Conservation (phyloP, 2,113 vertebrate genomes). For the Dendropsophus ebraccatus region DNA sequence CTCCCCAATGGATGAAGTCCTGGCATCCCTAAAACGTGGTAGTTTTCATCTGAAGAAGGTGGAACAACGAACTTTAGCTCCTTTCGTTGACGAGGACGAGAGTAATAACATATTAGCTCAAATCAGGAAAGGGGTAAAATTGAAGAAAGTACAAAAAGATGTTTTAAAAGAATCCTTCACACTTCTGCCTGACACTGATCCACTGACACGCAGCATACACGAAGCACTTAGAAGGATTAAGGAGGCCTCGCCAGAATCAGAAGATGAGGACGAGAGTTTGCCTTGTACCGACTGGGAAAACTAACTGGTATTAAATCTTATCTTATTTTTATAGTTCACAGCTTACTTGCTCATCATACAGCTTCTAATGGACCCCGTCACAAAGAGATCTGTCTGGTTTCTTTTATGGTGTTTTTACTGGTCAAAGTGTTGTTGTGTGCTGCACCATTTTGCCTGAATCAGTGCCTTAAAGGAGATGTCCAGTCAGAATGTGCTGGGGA, state of each 20-base stretch:
- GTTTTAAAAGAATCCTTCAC: conserved; percentile 81
- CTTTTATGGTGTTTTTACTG: too few relatives aligned
- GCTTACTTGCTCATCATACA: too few relatives aligned
- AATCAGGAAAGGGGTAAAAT: conserved; percentile 93
- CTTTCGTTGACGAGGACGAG: conserved; percentile 92
- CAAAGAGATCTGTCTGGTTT: too few relatives aligned
- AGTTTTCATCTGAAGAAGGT: conserved; percentile 96
- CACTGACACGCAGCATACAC: conserved; percentile 95
- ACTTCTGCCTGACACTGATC: conserved; percentile 84
- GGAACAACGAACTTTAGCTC: conserved; percentile 89
- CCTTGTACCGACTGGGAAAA: conserved; percentile 95
- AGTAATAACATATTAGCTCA: conserved; percentile 97
- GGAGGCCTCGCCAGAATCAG: conserved; percentile 95
- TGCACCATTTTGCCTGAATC: too few relatives aligned
- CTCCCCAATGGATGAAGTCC: conserved; percentile 97
- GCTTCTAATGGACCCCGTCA: too few relatives aligned
- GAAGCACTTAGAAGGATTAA: conserved; percentile 95
- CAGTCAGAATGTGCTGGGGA: too few relatives aligned
- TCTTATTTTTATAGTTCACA: not conserved
- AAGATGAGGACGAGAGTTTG: conserved; percentile 92
- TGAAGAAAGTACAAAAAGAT: conserved; percentile 92
- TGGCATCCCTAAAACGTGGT: conserved; percentile 95
- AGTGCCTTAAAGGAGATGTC: too few relatives aligned
- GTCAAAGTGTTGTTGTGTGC: too few relatives aligned
- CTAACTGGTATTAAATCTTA: conserved; percentile 74